Base-by-base conservation (phyloP, 2,888 invertebrate genomes). In the Acleris laterana region DNA sequence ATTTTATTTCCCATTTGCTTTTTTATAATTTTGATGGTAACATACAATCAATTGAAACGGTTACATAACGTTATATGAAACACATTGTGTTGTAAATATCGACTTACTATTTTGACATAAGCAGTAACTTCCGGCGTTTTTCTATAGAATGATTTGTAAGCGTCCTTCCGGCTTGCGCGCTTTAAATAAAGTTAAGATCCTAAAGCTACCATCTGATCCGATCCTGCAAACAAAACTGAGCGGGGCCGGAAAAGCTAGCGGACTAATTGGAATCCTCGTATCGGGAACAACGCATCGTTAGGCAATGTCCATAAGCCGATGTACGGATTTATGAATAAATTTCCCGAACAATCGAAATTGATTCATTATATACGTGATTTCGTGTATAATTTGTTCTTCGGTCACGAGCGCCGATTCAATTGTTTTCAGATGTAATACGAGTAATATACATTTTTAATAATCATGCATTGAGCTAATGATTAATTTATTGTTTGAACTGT, bases 251-350 rank as follows among this genome's bases (percentile, higher is more conserved):
- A 64, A 60, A 60, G 55, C 65, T 65, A 65, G 65, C 60, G 42
- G 53, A 60, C 60, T 65, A 65, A 65, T 65, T 65, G 65, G 65
- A 50, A 46, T 57, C 42, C 44, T 49, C 60, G 56, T 61, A 61
- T 65, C 60, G 55, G 65, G 42, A 38, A 60, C 50, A 44, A 60
- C 65, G 65, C 65, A 50, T 65, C 55, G 65, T 65, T 65, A 65
- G 60, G 60, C 65, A 65, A 65, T 65, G 65, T 61, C 55, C 60
- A 65, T 65, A 65, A 65, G 60, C 65, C 50, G 48, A 59, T 22
- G 32, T 44, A 50, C 20, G 55, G 60, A 65, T 65, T 64, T 65
- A 61, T 65, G 65, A 65, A 65, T 65, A 65, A 7, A 65, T 61
- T 57, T 57, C 46, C 65, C 22, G 60, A 49, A 60, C 53, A 59